phyloP scores from a whole-genome alignment of 2,888 invertebrate species.

The Macrosiphum euphorbiae region DNA sequence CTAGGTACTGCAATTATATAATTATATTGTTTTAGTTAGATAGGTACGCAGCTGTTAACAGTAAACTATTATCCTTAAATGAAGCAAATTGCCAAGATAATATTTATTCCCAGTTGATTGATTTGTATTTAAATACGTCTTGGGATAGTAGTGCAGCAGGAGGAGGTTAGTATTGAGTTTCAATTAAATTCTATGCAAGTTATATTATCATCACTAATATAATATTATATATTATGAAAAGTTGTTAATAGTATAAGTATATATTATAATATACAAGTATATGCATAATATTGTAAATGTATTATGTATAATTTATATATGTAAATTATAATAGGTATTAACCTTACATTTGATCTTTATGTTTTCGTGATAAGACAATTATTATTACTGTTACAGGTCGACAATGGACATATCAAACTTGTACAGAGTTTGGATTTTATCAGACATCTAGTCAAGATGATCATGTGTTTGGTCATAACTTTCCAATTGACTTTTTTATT shows the following conservation, averaged over 20 bases:
- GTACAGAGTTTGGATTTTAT: slow-evolving; percentile 95
- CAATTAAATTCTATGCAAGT: neutral
- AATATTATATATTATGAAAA: neutral
- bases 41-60: slow-evolving; percentile 82
- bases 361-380: neutral
- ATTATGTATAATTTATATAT: no score
- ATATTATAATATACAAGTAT: no score
- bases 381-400: slow-evolving; percentile 73
- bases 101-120: slow-evolving; percentile 82
- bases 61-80: slow-evolving; percentile 76
- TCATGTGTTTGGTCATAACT: slow-evolving; percentile 81
- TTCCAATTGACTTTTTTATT: slow-evolving; percentile 83
- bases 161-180: slow-evolving; percentile 73
- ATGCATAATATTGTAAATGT: no score
- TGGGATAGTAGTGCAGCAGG: slow-evolving; percentile 78
- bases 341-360: neutral
- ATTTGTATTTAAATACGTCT: slow-evolving; percentile 76
- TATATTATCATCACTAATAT: neutral
- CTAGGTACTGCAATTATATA: neutral
- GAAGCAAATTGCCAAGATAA: slow-evolving; percentile 86
- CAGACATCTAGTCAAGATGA: slow-evolving; percentile 82
- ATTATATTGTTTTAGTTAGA: slow-evolving; percentile 71
- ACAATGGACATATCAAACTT: slow-evolving; percentile 95
- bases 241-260: neutral
- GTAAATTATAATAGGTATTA: neutral